A percentile compares a stretch with the other conserved stretches of the same genome.
Evolutionary conservation across 2,888 invertebrate species (phyloP).

Genomic region (Litoditis marina): DNA sequence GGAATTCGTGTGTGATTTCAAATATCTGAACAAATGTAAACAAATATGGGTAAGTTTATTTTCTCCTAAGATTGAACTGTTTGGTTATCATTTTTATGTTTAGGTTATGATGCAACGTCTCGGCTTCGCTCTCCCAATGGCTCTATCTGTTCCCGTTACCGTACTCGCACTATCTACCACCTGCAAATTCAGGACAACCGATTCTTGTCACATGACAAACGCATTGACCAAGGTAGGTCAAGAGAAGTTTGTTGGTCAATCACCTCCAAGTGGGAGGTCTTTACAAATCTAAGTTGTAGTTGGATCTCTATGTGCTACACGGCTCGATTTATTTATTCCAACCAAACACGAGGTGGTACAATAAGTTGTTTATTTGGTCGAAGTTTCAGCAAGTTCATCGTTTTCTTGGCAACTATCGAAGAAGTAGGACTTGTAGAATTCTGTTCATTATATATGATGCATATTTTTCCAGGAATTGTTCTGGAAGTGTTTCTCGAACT

Average conservation of each 20-base stretch:
- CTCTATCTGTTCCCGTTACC: constrained; percentile 83
- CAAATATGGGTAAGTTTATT: not conserved
- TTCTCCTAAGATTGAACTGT: not conserved
- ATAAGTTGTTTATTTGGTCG: too few species aligned
- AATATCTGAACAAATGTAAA: too few species aligned
- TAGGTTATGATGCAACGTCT: constrained; percentile 78
- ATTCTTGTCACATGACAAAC: constrained; percentile 83
- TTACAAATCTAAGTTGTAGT: not conserved
- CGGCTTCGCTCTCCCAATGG: constrained; percentile 92
- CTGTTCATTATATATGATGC: not conserved
- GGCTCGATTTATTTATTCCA: too few species aligned
- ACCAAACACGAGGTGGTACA: too few species aligned
- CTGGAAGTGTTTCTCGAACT: constrained; percentile 78
- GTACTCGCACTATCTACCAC: constrained; percentile 68
- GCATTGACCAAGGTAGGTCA: constrained; percentile 63
- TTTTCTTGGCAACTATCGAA: too few species aligned
- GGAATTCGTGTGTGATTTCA: too few species aligned
- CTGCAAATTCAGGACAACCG: constrained; percentile 70
- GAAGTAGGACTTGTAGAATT: not conserved
- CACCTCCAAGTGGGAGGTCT: not conserved
- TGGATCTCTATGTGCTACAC: not conserved
- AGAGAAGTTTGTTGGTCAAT: not conserved
- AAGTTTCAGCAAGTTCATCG: too few species aligned
- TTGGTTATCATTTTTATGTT: not conserved
- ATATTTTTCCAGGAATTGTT: constrained; percentile 68